phyloP scores from a whole-genome alignment of 2,888 invertebrate species.

The Dasysyrphus albostriatus region DNA sequence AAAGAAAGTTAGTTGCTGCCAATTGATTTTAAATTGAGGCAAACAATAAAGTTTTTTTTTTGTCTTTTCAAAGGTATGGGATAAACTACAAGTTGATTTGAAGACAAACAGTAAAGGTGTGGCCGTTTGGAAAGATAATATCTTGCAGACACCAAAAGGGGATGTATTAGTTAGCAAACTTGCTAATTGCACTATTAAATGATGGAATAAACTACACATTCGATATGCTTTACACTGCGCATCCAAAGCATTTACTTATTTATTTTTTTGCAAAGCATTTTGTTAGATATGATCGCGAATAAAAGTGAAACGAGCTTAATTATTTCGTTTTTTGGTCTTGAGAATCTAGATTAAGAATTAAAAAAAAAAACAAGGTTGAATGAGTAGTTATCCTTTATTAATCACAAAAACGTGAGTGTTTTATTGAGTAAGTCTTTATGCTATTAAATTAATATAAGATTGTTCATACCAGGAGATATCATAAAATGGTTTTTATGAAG shows the following conservation, averaged over 20 bases:
- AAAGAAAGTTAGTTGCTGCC: conserved; percentile 88
- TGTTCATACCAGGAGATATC: too few species aligned
- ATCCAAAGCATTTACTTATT: conserved; percentile 61
- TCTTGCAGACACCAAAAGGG: conserved; percentile 89
- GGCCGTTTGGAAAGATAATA: conserved; percentile 94
- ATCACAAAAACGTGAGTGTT: too few species aligned
- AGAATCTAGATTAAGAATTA: not conserved
- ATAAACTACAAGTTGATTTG: conserved; percentile 92
- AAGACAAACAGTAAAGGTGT: conserved; percentile 88
- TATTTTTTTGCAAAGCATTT: conserved; percentile 53
- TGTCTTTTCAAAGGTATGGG: conserved; percentile 87
- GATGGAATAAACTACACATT: conserved; percentile 78
- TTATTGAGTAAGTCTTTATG: too few species aligned
- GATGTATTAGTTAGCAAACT: conserved; percentile 91
- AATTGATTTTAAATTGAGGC: not conserved
- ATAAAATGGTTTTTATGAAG: too few species aligned
- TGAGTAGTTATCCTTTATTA: too few species aligned
- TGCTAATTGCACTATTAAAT: conserved; percentile 93
- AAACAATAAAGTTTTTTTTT: not conserved
- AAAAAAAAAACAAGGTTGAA: too few species aligned
- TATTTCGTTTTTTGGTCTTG: not conserved
- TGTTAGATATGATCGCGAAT: conserved; percentile 46
- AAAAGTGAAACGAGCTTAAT: conserved; percentile 20
- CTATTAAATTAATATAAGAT: too few species aligned
- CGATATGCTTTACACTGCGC: conserved; percentile 47